Conservation (phyloP, 1,140 invertebrate species). For the Oedothorax gibbosus region DNA sequence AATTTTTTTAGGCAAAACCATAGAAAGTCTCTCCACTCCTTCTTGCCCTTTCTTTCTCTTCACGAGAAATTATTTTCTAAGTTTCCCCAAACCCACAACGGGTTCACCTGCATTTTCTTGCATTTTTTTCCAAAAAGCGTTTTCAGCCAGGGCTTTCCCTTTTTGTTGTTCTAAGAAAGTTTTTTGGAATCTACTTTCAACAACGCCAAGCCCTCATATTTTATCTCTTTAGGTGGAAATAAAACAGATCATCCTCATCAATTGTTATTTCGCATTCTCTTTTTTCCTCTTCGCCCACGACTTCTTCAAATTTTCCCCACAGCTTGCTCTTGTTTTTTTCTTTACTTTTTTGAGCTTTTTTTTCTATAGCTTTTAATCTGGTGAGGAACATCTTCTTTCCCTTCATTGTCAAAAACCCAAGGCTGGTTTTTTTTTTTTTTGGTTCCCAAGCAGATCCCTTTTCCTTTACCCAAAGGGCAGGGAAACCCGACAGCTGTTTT, state of each 20-base stretch:
- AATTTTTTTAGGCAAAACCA: slow-evolving; percentile 16
- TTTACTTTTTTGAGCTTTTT: neutral
- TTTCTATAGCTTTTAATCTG: neutral
- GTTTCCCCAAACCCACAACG: no score
- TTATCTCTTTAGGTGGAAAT: no score
- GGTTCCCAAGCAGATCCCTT: slow-evolving; percentile 9
- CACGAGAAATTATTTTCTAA: neutral
- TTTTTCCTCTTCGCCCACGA: neutral
- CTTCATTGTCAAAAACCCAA: neutral
- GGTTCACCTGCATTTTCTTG: neutral
- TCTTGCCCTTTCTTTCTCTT: neutral
- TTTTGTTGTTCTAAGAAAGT: neutral
- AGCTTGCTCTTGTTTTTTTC: neutral
- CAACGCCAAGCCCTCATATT: neutral
- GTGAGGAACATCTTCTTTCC: neutral
- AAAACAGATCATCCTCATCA: neutral
- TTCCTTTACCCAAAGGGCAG: neutral
- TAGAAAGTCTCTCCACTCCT: neutral
- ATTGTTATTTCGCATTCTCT: neutral
- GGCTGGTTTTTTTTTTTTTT: neutral
- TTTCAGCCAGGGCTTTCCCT: neutral
- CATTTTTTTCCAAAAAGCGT: neutral
- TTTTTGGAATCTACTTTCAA: neutral
- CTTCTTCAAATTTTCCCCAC: neutral
- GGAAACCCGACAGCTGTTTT: neutral